Conservation (phyloP, 2,797 vertebrate genomes). For the Karalla daura region DNA sequence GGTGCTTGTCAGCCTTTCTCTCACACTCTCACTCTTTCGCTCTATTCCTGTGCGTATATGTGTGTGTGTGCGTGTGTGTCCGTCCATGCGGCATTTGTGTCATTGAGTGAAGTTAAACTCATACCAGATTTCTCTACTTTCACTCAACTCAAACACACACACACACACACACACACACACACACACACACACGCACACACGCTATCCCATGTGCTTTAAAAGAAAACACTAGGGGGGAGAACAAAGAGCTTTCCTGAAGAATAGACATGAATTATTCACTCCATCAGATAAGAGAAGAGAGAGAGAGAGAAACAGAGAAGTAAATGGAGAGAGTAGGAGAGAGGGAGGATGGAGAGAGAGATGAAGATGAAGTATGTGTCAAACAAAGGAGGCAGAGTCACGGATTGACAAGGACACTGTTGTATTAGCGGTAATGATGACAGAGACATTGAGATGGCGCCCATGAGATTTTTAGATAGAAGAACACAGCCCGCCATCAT, state of each 20-base stretch:
- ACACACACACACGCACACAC: background rate
- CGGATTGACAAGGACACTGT: constrained; percentile 58
- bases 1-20: too few species aligned
- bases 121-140: constrained; percentile 21
- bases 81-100: too few species aligned
- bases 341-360: constrained; percentile 28
- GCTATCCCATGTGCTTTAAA: constrained; percentile 57
- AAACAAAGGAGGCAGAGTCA: constrained; percentile 50
- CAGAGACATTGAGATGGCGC: constrained; percentile 13
- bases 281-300: constrained; percentile 62
- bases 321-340: constrained; percentile 34
- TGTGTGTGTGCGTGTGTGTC: background rate
- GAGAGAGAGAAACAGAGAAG: constrained; percentile 23
- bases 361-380: constrained; percentile 36
- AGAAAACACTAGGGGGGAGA: constrained; percentile 61
- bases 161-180: constrained; percentile 1
- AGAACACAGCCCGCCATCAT: constrained; percentile 13
- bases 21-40: too few species aligned
- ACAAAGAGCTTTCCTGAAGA: constrained; percentile 76
- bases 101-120: too few species aligned
- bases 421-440: constrained; percentile 40
- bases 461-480: constrained; percentile 37
- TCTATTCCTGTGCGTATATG: background rate
- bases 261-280: constrained; percentile 78
- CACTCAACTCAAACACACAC: constrained; percentile 31